Evolutionary conservation across 1,140 invertebrate species (phyloP), one percentile per base, ranked within the genome.

Genomic region (Mizuhopecten yessoensis): DNA sequence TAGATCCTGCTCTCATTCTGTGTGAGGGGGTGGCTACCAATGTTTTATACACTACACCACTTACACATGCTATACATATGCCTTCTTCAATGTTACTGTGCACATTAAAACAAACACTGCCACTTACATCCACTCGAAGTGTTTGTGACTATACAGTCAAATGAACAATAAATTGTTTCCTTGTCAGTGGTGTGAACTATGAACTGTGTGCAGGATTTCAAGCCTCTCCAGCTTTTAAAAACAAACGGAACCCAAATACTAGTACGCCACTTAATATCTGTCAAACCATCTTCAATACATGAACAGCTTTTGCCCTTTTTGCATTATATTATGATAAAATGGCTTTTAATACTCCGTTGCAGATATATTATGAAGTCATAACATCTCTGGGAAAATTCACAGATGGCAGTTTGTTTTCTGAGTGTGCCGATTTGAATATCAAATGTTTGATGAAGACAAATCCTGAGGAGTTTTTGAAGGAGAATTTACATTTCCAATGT

Each of bases 91-190:
- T 29, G 57, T 29, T 75, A 29, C 23, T 75, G 29, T 1, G 57
- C 29, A n/a, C 57, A 75, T n/a, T 75, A 29, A n/a, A 75, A 29
- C 57, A n/a, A n/a, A n/a, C 17, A n/a, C 57, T 29, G 57, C 3
- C n/a, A 29, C 10, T 34, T 34, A 34, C 20, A 36, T n/a, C 7
- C 86, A 15, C 34, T 87, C 33, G 17, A 88, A 88, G 17, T 88
- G 39, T 88, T 88, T 45, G 13, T 49, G 39, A 88, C 23, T 42
- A n/a, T n/a, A 20, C n/a, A 23, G 33, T 45, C 33, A 42, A 39
- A 42, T n/a, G 34, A 57, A 33, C 33, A 45, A 39, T 88, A 89
- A 45, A 49, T 89, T n/a, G n/a, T n/a, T 57, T 45, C 57, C 57
- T 75, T 89, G 33, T 49, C 36, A 49, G 88, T 57, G 23, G 34